phyloP scores from a whole-genome alignment of 1,140 invertebrate species.

The Diorhabda elongata region DNA sequence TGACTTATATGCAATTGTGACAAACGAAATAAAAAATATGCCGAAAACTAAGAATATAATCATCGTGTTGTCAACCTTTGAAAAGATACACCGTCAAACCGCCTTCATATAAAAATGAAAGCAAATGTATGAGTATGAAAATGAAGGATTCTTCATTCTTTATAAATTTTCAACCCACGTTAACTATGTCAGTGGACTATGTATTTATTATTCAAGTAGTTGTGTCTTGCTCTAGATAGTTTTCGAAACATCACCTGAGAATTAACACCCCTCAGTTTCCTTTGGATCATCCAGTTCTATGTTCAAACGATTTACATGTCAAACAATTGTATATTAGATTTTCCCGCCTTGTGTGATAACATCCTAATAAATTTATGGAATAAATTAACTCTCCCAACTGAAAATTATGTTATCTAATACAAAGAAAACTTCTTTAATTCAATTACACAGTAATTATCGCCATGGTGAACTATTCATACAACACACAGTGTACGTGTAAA shows the following conservation, averaged over 20 bases:
- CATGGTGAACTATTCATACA: background rate
- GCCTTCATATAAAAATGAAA: too few species aligned
- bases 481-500: background rate
- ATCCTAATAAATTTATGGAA: conserved; percentile 30
- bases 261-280: background rate
- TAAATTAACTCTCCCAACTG: conserved; percentile 24
- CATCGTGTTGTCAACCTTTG: too few species aligned
- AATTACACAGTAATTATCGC: background rate
- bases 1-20: too few species aligned
- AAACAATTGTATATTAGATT: conserved; percentile 31
- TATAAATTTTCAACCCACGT: background rate
- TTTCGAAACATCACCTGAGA: background rate
- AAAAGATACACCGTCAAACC: too few species aligned
- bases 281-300: conserved; percentile 16
- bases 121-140: too few species aligned
- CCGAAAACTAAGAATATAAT: too few species aligned
- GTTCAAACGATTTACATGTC: conserved; percentile 29
- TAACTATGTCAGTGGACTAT: background rate
- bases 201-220: conserved; percentile 1
- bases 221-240: conserved; percentile 5
- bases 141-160: too few species aligned
- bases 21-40: too few species aligned
- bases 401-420: conserved; percentile 1
- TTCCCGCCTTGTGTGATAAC: conserved; percentile 28
- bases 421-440: background rate